phyloP scores from a whole-genome alignment of 1,140 invertebrate species.

The Tenebrio molitor region DNA sequence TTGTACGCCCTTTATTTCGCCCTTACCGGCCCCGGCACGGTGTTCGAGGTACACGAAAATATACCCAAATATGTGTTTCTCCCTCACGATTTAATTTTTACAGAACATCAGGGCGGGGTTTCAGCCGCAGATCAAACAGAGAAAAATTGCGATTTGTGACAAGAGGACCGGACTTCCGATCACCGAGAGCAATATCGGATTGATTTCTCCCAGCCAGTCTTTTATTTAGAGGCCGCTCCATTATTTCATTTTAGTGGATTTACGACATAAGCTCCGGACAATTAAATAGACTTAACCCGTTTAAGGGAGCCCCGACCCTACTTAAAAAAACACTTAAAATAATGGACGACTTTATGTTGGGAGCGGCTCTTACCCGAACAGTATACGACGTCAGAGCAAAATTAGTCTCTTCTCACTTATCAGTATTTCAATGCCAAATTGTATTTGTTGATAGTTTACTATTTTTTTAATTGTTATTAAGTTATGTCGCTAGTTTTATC shows the following conservation, averaged over 20 bases:
- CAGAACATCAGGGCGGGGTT: conserved; percentile 69
- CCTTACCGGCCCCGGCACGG: conserved; percentile 67
- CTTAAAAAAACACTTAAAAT: too few species aligned
- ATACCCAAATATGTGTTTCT: not conserved
- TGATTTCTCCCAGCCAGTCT: conserved; percentile 53
- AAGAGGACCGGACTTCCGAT: conserved; percentile 67
- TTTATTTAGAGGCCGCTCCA: conserved; percentile 21
- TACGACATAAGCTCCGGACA: not conserved
- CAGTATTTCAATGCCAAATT: too few species aligned
- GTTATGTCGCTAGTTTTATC: too few species aligned
- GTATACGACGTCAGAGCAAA: too few species aligned
- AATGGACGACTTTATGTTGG: too few species aligned
- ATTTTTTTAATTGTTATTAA: too few species aligned
- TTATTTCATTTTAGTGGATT: not conserved
- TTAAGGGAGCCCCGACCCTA: too few species aligned
- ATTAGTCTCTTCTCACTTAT: too few species aligned
- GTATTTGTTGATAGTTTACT: too few species aligned
- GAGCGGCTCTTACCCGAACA: too few species aligned
- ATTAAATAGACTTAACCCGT: not conserved
- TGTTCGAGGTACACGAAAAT: conserved; percentile 68
- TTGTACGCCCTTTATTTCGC: conserved; percentile 75
- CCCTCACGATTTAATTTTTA: conserved; percentile 54
- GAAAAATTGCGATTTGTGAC: conserved; percentile 67
- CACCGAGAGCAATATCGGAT: conserved; percentile 67
- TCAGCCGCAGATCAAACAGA: conserved; percentile 68